phyloP scores from a whole-genome alignment of 2,797 vertebrate genomes.

The Lophius americanus region DNA sequence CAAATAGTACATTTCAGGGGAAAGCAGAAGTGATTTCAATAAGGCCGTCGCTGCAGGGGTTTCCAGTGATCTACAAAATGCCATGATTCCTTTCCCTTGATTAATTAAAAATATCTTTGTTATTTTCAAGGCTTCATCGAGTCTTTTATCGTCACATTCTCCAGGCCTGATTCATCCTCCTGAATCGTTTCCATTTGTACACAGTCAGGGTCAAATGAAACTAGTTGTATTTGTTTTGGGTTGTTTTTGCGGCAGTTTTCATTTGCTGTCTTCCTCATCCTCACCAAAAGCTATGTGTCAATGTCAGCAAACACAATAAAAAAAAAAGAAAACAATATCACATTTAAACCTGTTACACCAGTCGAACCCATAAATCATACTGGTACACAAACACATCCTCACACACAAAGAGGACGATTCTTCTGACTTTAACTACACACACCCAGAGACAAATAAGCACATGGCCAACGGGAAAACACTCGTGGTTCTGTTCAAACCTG shows the following conservation, averaged over 20 bases:
- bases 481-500: too few relatives aligned
- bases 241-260: conserved; percentile 13
- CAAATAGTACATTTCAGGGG: conserved; percentile 47
- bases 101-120: conserved; percentile 51
- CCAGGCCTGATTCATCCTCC: conserved; percentile 14
- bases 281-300: conserved; percentile 25
- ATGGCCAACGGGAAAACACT: conserved; percentile 15
- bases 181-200: conserved; percentile 26
- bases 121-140: conserved; percentile 32
- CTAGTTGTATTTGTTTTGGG: not conserved
- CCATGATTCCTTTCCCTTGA: conserved; percentile 58
- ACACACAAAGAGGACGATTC: conserved; percentile 26
- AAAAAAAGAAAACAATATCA: conserved; percentile 53
- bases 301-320: conserved; percentile 23
- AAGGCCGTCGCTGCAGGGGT: conserved; percentile 64
- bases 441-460: conserved; percentile 35
- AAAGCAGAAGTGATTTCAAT: conserved; percentile 52
- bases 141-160: conserved; percentile 30
- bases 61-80: conserved; percentile 64
- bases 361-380: conserved; percentile 59
- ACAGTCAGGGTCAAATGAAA: conserved; percentile 27
- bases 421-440: conserved; percentile 48
- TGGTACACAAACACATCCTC: conserved; percentile 1
- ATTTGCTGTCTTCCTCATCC: conserved; percentile 23
- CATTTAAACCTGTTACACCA: conserved; percentile 45